Conservation (phyloP, 2,797 vertebrate genomes). For the Nannoperca obscura region DNA sequence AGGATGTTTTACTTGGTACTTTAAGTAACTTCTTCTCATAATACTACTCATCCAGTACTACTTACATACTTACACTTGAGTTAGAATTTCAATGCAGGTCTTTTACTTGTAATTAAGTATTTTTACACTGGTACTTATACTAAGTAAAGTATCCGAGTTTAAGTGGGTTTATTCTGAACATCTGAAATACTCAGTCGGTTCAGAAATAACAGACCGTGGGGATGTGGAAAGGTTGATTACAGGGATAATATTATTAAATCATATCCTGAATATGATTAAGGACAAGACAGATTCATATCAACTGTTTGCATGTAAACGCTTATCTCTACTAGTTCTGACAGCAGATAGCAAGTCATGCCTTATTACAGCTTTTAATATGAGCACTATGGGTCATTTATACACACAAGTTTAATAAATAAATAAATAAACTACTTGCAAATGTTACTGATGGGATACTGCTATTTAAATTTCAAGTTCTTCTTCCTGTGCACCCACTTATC, state of each 20-base stretch:
- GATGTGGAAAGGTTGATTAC: background rate
- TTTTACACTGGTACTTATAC: background rate
- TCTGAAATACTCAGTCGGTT: background rate
- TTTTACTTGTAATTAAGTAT: slow-evolving; percentile 4
- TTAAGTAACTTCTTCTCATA: background rate
- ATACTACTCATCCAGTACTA: background rate
- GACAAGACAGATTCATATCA: background rate
- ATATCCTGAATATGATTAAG: background rate
- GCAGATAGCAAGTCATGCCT: background rate
- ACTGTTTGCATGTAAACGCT: background rate
- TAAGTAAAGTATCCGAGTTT: slow-evolving; percentile 2
- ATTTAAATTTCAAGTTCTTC: background rate
- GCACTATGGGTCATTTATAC: slow-evolving; percentile 13
- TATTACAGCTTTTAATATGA: background rate
- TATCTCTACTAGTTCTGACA: background rate
- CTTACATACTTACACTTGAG: background rate
- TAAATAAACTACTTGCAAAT: background rate
- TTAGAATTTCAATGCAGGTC: background rate
- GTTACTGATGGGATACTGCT: background rate
- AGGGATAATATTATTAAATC: background rate
- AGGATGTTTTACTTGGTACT: background rate
- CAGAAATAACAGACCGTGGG: background rate
- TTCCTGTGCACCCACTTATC: background rate
- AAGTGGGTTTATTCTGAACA: background rate
- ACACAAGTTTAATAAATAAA: background rate